These are phyloP conservation scores for Lobophora halterata DNA, from an alignment of 2,888 invertebrate genomes.

Conservation along the genomic window DNA sequence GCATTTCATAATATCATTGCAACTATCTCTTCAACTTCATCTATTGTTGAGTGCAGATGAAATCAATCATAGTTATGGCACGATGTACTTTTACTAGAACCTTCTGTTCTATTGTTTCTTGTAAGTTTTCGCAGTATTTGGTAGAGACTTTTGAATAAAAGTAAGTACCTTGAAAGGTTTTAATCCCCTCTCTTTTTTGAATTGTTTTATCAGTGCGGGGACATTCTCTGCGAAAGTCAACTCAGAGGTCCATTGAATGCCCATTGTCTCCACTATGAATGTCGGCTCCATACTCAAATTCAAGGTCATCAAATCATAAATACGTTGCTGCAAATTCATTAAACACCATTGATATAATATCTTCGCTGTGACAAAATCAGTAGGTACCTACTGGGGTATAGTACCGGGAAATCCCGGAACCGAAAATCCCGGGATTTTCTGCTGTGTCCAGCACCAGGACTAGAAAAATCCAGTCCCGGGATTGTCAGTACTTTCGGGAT, in stretches of 20 bases:
- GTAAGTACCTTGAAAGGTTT: conserved; percentile 75
- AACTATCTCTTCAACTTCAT: conserved; percentile 18
- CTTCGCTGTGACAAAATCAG: background rate
- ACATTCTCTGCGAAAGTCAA: conserved; percentile 70
- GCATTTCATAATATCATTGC: conserved; percentile 20
- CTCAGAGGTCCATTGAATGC: conserved; percentile 77
- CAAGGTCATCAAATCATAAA: conserved; percentile 78
- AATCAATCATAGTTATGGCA: conserved; percentile 24
- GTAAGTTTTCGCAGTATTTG: no score
- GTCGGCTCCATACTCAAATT: conserved; percentile 82
- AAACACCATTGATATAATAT: background rate
- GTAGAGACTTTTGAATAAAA: no score
- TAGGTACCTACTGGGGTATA: no score
- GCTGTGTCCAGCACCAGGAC: no score
- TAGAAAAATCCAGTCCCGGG: no score
- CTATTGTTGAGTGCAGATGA: conserved; percentile 21
- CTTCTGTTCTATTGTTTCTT: conserved; percentile 9
- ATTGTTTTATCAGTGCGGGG: conserved; percentile 69
- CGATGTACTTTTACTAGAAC: no score
- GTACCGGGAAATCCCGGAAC: no score
- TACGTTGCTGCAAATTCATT: conserved; percentile 74
- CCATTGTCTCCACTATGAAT: conserved; percentile 75
- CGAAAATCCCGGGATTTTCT: no score
- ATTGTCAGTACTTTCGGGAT: no score
- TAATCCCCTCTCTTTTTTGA: conserved; percentile 75